A percentile compares a stretch with the other conserved stretches of the same genome.
Conservation (phyloP, 2,113 vertebrate species). For the Pituophis catenifer region DNA sequence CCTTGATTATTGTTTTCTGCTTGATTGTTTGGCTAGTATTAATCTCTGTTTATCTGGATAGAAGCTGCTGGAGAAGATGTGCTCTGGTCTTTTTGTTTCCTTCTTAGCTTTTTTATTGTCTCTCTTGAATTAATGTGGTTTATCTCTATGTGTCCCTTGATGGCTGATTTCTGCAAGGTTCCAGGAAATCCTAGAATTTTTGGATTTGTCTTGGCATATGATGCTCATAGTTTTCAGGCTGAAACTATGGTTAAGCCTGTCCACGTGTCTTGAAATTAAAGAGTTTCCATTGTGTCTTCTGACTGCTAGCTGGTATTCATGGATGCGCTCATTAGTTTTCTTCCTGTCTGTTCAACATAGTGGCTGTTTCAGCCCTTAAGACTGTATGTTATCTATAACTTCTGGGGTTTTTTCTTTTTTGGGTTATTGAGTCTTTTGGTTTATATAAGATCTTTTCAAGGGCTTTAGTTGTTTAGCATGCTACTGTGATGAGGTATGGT, state of each 20-base stretch:
- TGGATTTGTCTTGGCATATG: background rate
- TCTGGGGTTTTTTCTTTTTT: background rate
- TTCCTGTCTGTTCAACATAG: background rate
- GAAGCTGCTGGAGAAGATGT: background rate
- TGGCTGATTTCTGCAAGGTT: background rate
- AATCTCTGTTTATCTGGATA: background rate
- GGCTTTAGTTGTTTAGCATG: too few species aligned
- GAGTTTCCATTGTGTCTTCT: background rate
- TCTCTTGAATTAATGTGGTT: background rate
- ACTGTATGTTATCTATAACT: background rate
- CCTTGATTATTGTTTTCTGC: background rate
- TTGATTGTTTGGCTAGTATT: background rate
- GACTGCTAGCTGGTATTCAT: background rate
- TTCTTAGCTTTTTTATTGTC: background rate
- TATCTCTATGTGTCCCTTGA: background rate
- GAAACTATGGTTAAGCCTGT: background rate
- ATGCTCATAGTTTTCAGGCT: background rate
- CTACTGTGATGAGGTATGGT: too few species aligned
- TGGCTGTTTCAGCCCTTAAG: background rate
- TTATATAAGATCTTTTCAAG: background rate
- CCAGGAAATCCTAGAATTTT: background rate
- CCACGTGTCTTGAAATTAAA: background rate
- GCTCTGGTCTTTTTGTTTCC: background rate
- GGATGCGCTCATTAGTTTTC: background rate
- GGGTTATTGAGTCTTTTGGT: background rate